Conservation (phyloP, 2,888 invertebrate genomes). For the Papilio elwesi region DNA sequence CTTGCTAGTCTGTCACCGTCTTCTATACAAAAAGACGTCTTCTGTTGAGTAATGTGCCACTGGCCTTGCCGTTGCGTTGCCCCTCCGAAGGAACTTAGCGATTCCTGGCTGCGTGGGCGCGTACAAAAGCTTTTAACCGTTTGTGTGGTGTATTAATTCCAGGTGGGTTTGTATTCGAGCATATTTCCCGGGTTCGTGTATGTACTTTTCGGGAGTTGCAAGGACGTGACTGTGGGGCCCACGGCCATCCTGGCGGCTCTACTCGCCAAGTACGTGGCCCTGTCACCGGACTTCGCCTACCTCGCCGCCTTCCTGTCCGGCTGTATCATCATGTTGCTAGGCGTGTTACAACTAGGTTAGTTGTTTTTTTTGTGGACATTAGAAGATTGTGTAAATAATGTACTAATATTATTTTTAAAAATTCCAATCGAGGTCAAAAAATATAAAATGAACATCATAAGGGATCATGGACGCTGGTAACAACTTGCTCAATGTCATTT, state of each 20-base stretch:
- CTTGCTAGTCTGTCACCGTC: too few relatives aligned
- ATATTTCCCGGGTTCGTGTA: slow-evolving; percentile 97
- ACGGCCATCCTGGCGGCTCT: slow-evolving; percentile 95
- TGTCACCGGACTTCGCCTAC: slow-evolving; percentile 88
- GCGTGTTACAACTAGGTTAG: slow-evolving; percentile 87
- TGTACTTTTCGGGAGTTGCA: slow-evolving; percentile 93
- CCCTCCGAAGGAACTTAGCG: too few relatives aligned
- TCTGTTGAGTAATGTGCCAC: too few relatives aligned
- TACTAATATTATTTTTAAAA: background rate
- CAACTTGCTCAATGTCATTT: too few relatives aligned
- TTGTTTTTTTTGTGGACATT: slow-evolving; percentile 11
- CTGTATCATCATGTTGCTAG: slow-evolving; percentile 88
- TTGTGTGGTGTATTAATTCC: slow-evolving; percentile 43
- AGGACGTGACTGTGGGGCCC: slow-evolving; percentile 91
- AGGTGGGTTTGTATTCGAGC: slow-evolving; percentile 95
- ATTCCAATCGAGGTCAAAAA: background rate
- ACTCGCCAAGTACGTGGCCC: slow-evolving; percentile 87
- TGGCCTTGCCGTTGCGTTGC: too few relatives aligned
- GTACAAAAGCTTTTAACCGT: too few relatives aligned
- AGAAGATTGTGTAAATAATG: slow-evolving; percentile 33
- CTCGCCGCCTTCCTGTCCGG: slow-evolving; percentile 90
- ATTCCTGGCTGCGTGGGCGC: too few relatives aligned
- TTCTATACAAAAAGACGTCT: too few relatives aligned
- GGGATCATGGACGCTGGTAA: too few relatives aligned
- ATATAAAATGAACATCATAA: too few relatives aligned